Percentiles rank a stretch among this genome's conserved stretches.
Evolutionary conservation across 2,113 vertebrate genomes (phyloP).

Genomic region (Sprattus sprattus): DNA sequence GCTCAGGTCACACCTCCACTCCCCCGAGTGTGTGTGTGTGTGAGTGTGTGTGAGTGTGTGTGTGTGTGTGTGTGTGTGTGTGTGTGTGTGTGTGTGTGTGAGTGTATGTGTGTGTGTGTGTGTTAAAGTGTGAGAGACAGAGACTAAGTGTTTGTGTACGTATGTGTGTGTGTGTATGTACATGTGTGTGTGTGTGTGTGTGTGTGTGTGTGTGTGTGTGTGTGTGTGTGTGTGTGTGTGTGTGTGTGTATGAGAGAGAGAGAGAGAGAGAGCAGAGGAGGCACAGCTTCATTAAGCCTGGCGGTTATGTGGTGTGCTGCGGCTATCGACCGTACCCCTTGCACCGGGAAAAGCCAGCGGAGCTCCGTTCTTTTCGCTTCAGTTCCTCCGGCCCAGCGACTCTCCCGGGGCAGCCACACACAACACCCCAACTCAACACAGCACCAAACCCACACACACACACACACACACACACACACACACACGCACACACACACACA

Average conservation of each 20-base stretch:
- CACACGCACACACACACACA: constrained; percentile 4
- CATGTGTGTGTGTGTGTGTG: background rate
- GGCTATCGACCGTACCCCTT: background rate
- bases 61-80: background rate
- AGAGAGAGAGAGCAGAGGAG: background rate
- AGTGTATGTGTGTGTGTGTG: background rate
- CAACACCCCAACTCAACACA: background rate
- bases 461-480: constrained; percentile 6
- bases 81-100: background rate
- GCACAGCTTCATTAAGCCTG: background rate
- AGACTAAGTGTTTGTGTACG: background rate
- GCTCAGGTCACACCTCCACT: background rate
- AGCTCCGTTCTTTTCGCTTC: background rate
- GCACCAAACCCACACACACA: background rate
- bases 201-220: no score
- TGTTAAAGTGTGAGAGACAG: background rate
- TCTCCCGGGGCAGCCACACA: background rate
- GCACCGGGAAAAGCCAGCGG: background rate
- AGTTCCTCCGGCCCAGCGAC: background rate
- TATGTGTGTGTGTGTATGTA: background rate
- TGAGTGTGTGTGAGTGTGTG: background rate
- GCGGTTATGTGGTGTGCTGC: background rate
- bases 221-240: no score
- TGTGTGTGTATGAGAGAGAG: no score
- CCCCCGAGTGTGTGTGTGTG: background rate